Evolutionary conservation across 2,113 vertebrate genomes (phyloP).

Genomic region (Planiliza haematocheilus): DNA sequence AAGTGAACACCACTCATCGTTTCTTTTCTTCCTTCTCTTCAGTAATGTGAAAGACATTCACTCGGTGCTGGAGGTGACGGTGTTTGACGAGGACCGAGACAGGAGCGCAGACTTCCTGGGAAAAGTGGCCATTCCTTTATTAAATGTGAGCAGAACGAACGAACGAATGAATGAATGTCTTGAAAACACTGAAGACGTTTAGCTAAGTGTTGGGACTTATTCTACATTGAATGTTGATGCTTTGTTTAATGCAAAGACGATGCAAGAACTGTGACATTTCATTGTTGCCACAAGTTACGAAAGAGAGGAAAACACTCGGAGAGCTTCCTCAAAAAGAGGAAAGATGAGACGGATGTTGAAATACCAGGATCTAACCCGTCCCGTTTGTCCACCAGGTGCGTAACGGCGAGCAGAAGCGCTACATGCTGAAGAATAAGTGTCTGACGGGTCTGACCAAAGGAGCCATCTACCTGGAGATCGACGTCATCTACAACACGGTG

Average conservation of each 20-base stretch:
- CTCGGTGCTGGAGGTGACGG: slow-evolving; percentile 93
- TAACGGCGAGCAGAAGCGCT: slow-evolving; percentile 95
- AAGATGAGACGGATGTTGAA: too few relatives aligned
- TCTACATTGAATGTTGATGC: too few relatives aligned
- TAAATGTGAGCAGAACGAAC: slow-evolving; percentile 85
- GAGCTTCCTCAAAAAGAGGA: too few relatives aligned
- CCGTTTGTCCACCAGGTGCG: slow-evolving; percentile 89
- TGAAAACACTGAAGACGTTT: too few relatives aligned
- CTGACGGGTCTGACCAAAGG: slow-evolving; percentile 96
- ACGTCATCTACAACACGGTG: slow-evolving; percentile 97
- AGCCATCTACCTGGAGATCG: slow-evolving; percentile 94
- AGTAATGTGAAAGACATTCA: slow-evolving; percentile 97
- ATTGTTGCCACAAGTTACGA: slow-evolving; percentile 89
- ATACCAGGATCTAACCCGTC: too few relatives aligned
- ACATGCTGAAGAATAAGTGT: slow-evolving; percentile 96
- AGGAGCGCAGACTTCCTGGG: slow-evolving; percentile 95
- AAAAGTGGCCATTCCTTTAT: slow-evolving; percentile 93
- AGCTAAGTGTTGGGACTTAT: too few relatives aligned
- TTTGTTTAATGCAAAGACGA: too few relatives aligned
- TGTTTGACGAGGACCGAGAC: slow-evolving; percentile 95
- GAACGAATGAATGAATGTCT: too few relatives aligned
- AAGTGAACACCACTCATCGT: too few relatives aligned
- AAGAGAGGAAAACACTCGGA: too few relatives aligned
- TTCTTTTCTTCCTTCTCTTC: slow-evolving; percentile 33
- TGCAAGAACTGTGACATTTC: too few relatives aligned